A percentile compares a stretch with the other conserved stretches of the same genome.
Conservation (phyloP, 2,888 invertebrate species). For the Parascotia fuliginaria region DNA sequence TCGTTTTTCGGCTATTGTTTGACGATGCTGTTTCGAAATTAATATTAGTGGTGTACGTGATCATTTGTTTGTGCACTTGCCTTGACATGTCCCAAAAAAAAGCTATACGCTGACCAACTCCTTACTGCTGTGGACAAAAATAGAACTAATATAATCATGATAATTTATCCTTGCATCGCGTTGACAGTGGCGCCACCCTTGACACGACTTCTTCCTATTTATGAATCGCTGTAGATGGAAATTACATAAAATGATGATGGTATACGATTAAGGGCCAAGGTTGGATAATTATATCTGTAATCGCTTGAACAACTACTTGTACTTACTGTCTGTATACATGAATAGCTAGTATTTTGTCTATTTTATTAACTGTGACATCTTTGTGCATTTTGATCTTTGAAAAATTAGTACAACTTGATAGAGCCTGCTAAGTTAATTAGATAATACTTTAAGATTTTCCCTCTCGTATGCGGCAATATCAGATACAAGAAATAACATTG, state of each 20-base stretch:
- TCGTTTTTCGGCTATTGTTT: slow-evolving; percentile 28
- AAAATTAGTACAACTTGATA: too few species aligned
- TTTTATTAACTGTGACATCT: background rate
- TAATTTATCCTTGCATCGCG: background rate
- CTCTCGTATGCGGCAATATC: too few species aligned
- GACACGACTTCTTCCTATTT: background rate
- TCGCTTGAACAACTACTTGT: background rate
- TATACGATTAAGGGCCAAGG: slow-evolving; percentile 2
- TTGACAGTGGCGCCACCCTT: background rate
- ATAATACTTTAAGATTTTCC: too few species aligned
- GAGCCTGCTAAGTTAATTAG: too few species aligned
- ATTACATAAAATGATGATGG: slow-evolving; percentile 9
- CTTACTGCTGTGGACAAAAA: background rate
- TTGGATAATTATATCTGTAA: background rate
- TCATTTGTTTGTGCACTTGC: slow-evolving; percentile 17
- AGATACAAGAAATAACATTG: too few species aligned
- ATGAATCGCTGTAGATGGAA: background rate
- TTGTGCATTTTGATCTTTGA: too few species aligned
- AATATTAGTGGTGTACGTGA: slow-evolving; percentile 7
- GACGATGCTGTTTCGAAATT: slow-evolving; percentile 10
- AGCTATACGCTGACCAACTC: background rate
- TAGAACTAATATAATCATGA: background rate
- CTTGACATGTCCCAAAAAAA: slow-evolving; percentile 28
- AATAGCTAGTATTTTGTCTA: background rate
- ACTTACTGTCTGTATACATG: background rate